phyloP scores from a whole-genome alignment of 2,113 vertebrate species.

The Elanus axillaris region DNA sequence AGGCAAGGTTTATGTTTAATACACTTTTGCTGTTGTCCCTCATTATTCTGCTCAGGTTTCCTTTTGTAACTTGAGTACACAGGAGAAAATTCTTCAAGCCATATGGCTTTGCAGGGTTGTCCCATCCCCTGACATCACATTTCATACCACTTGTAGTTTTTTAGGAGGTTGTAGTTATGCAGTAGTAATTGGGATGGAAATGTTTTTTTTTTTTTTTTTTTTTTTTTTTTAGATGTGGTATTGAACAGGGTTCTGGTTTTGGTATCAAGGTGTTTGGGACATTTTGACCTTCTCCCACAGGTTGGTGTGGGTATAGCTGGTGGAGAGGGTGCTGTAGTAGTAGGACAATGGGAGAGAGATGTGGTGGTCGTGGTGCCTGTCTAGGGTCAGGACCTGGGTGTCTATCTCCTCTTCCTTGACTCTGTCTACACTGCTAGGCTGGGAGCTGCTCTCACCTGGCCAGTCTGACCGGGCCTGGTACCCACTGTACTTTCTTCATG shows the following conservation, averaged over 20 bases:
- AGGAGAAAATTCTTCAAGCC: neutral
- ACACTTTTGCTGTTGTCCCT: neutral
- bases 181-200: neutral
- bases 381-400: neutral
- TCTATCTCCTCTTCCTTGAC: neutral
- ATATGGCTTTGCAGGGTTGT: neutral
- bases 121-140: neutral
- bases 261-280: neutral
- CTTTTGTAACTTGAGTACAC: neutral
- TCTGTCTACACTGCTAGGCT: neutral
- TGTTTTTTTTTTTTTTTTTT: neutral
- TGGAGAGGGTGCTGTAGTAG: neutral
- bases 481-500: neutral
- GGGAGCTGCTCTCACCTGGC: neutral
- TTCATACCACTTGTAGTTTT: neutral
- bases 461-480: neutral
- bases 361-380: neutral
- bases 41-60: neutral
- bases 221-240: neutral
- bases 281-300: neutral
- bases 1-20: conserved; percentile 29
- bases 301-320: neutral
- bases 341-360: neutral
- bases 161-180: neutral
- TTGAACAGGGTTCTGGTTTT: neutral